Conservation (phyloP, 1,140 invertebrate genomes). For the Rhyacophila brunnea region DNA sequence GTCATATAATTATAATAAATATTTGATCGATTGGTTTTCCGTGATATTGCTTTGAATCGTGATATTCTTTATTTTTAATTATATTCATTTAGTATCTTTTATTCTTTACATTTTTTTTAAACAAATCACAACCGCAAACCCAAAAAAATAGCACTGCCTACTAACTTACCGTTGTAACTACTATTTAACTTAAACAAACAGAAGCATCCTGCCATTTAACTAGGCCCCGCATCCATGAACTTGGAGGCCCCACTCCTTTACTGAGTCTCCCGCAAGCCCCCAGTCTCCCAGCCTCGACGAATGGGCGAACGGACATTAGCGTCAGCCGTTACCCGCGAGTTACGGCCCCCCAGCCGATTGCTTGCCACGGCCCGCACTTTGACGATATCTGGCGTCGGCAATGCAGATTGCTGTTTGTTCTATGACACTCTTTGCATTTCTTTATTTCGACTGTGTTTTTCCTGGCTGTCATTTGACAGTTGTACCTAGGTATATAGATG, state of each 20-base stretch:
- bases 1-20: too few relatives aligned
- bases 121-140: too few relatives aligned
- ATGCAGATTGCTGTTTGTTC: constrained; percentile 24
- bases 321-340: constrained; percentile 33
- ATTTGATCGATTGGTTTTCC: too few relatives aligned
- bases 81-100: too few relatives aligned
- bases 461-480: too few relatives aligned
- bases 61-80: too few relatives aligned
- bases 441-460: constrained; percentile 5
- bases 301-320: constrained; percentile 33
- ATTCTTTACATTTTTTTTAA: too few relatives aligned
- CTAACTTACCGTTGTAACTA: too few relatives aligned
- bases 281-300: constrained; percentile 10
- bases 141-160: too few relatives aligned
- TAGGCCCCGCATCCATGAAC: background rate
- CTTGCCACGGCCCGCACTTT: constrained; percentile 28
- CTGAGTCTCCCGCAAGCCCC: background rate
- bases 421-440: constrained; percentile 3
- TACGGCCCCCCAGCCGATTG: constrained; percentile 29
- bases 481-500: background rate
- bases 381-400: constrained; percentile 31
- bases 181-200: too few relatives aligned
- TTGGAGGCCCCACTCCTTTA: background rate
- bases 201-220: background rate
- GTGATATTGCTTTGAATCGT: too few relatives aligned